Evolutionary conservation across 2,888 invertebrate species (phyloP).

Genomic region (Andricus quercusramuli): DNA sequence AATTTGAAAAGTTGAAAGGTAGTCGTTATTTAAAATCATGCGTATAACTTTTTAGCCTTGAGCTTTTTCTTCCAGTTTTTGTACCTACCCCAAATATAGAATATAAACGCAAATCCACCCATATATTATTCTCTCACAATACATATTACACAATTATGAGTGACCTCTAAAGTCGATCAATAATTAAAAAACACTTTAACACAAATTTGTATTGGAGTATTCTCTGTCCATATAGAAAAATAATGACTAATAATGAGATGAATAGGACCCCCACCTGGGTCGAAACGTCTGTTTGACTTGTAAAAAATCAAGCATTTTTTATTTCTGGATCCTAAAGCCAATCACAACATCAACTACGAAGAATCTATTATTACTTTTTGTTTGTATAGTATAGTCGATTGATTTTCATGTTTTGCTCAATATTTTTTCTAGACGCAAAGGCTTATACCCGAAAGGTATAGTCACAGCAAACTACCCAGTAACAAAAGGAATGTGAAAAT

Average conservation of each 20-base stretch:
- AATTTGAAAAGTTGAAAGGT: no score
- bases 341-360: no score
- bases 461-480: no score
- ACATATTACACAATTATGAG: background rate
- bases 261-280: no score
- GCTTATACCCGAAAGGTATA: no score
- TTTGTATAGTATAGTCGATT: background rate
- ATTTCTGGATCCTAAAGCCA: no score
- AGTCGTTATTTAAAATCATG: background rate
- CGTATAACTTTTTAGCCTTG: background rate
- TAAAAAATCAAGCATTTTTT: no score
- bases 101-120: background rate
- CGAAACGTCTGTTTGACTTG: no score
- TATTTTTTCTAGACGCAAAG: background rate
- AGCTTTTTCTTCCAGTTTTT: background rate
- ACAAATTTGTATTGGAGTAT: background rate
- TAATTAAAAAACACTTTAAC: background rate
- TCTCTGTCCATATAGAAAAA: no score
- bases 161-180: background rate
- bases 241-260: background rate
- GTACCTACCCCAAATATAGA: constrained; percentile 1
- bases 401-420: background rate
- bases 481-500: no score
- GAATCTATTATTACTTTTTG: no score
- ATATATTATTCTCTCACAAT: background rate